Conservation (phyloP, 2,888 invertebrate genomes). For the Nezara viridula region DNA sequence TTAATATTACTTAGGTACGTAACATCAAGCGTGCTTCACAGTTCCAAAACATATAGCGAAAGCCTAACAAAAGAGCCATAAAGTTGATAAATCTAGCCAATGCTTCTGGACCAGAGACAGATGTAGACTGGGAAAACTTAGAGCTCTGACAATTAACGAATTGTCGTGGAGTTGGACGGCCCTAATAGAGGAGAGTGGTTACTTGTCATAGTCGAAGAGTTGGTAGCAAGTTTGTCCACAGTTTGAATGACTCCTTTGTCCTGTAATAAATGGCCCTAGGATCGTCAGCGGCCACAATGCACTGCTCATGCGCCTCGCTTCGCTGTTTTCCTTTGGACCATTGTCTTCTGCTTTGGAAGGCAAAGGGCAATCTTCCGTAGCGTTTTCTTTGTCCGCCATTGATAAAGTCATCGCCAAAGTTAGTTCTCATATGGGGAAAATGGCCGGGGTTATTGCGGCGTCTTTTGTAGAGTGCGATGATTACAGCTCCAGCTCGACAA, state of each 20-base stretch:
- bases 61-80: not conserved
- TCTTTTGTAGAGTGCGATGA: not conserved
- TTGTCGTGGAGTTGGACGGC: conserved; percentile 23
- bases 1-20: not conserved
- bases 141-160: conserved; percentile 26
- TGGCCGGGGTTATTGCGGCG: not conserved
- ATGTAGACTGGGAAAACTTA: conserved; percentile 19
- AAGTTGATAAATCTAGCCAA: conserved; percentile 1
- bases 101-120: not conserved
- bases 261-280: conserved; percentile 47
- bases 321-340: conserved; percentile 37
- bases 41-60: not conserved
- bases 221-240: conserved; percentile 20
- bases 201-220: conserved; percentile 55
- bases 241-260: conserved; percentile 55
- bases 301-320: conserved; percentile 17
- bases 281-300: conserved; percentile 24
- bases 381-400: conserved; percentile 24
- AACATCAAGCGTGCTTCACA: not conserved
- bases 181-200: conserved; percentile 53
- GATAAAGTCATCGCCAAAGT: conserved; percentile 11
- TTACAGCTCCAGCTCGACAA: not conserved
- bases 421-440: not conserved
- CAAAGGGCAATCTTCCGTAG: conserved; percentile 41
- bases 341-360: not conserved